Percentiles rank a stretch among this genome's conserved stretches.
phyloP scores from a whole-genome alignment of 2,113 vertebrate species.

The Callocephalon fimbriatum region DNA sequence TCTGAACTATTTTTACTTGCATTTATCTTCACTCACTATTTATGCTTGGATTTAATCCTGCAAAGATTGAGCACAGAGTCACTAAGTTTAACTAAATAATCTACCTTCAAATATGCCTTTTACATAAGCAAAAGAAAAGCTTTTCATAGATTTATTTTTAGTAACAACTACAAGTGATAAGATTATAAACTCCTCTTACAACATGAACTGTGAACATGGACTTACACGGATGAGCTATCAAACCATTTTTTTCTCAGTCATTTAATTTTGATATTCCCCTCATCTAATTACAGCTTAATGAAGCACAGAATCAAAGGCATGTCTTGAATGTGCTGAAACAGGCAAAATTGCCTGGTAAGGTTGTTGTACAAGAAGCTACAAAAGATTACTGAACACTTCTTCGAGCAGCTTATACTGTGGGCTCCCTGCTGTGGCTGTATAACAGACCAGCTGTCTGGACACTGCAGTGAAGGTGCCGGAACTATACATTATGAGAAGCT shows the following conservation, averaged over 20 bases:
- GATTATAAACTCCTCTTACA: conserved; percentile 28
- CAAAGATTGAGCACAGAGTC: neutral
- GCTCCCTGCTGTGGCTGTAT: conserved; percentile 30
- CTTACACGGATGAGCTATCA: conserved; percentile 30
- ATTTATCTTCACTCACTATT: neutral
- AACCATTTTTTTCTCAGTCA: conserved; percentile 36
- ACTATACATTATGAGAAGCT: neutral
- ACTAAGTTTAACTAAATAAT: neutral
- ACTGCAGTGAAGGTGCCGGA: neutral
- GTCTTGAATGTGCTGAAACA: conserved; percentile 53
- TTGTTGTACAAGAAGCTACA: conserved; percentile 58
- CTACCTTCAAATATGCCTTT: neutral
- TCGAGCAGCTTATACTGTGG: neutral
- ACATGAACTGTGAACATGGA: conserved; percentile 22
- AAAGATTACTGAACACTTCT: conserved; percentile 40
- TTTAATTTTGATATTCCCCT: conserved; percentile 63
- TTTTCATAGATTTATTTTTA: neutral
- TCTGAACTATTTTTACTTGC: neutral
- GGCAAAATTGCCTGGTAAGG: conserved; percentile 46
- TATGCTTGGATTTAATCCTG: neutral
- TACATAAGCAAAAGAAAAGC: neutral
- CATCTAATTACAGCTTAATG: conserved; percentile 76
- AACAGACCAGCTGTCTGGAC: conserved; percentile 51
- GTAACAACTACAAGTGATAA: conserved; percentile 16
- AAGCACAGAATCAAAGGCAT: conserved; percentile 70